Base-by-base conservation (phyloP, 1,140 invertebrate species). In the Gryllus bimaculatus region DNA sequence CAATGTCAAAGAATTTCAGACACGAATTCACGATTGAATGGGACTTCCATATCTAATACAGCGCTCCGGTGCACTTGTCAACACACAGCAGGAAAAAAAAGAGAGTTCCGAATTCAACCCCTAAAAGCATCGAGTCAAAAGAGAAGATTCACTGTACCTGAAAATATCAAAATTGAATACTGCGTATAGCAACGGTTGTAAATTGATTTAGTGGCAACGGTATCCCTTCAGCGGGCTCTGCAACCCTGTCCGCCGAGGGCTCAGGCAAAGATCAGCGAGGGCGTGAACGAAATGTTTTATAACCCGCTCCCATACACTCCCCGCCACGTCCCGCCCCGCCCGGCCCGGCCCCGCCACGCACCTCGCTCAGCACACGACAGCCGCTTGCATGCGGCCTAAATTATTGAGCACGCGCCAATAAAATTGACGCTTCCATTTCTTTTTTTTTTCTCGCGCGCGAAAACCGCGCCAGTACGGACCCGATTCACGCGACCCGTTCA, bases 91-190 rank as follows among this genome's bases (percentile, higher is more conserved):
- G 26, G 54, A 66, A 66, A 66, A 15, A 66, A 18, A 66, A 66
- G 18, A 66, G 10, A 66, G 18, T 13, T 66, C 54, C 18, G 54
- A 18, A 66, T 18, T 18, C 54, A 10, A 18, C 10, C 54, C 54
- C 54, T 66, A 66, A 66, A 66, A 66, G 54, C 54, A 66, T 18
- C 54, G 18, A 66, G 10, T 66, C 54, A 66, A 66, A 66, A 66
- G 54, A 66, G 54, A 66, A 66, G 54, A 66, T 66, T 66, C 54
- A 66, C 54, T 66, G 54, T 66, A 66, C 54, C 54, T 66, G 54
- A 66, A 66, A 66, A 66, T 66, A 66, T 66, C 54, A 66, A 66
- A 66, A 66, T 66, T 66, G 54, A 66, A 66, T 66, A 66, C 54
- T 66, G 54, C 54, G 54, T 10, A 39, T 39, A 66, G 54, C 54